Evolutionary conservation across 2,888 invertebrate genomes (phyloP).

Genomic region (Rotaria magnacalcarata): DNA sequence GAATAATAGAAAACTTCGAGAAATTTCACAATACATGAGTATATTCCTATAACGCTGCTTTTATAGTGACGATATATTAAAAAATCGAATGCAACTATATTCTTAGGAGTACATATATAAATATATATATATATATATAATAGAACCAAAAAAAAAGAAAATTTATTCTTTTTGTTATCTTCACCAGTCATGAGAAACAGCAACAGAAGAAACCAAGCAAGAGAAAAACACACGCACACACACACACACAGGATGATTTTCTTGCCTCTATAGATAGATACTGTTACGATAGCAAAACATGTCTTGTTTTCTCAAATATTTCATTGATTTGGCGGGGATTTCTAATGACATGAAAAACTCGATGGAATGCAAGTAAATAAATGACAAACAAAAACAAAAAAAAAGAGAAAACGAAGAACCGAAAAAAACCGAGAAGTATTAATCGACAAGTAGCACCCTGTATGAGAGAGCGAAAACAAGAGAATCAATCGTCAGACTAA

Average conservation of each 20-base stretch:
- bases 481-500: conserved; percentile 29
- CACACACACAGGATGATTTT: background rate
- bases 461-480: background rate
- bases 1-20: too few species aligned
- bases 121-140: background rate
- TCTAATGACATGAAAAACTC: background rate
- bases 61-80: too few species aligned
- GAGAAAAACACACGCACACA: conserved; percentile 7
- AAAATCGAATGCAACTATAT: too few species aligned
- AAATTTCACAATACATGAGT: too few species aligned
- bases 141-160: conserved; percentile 6
- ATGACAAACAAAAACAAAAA: background rate
- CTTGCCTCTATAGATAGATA: conserved; percentile 1
- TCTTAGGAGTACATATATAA: background rate
- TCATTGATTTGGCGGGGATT: background rate
- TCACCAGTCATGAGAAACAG: conserved; percentile 29
- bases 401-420: background rate
- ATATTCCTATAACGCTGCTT: too few species aligned
- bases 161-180: conserved; percentile 10
- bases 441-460: conserved; percentile 31
- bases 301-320: conserved; percentile 3
- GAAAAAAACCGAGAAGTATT: background rate
- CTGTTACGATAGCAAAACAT: background rate
- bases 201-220: background rate
- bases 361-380: conserved; percentile 26